Evolutionary conservation across 2,888 invertebrate genomes (phyloP), one percentile per base, ranked within the genome.

Genomic region (Cabera pusaria): DNA sequence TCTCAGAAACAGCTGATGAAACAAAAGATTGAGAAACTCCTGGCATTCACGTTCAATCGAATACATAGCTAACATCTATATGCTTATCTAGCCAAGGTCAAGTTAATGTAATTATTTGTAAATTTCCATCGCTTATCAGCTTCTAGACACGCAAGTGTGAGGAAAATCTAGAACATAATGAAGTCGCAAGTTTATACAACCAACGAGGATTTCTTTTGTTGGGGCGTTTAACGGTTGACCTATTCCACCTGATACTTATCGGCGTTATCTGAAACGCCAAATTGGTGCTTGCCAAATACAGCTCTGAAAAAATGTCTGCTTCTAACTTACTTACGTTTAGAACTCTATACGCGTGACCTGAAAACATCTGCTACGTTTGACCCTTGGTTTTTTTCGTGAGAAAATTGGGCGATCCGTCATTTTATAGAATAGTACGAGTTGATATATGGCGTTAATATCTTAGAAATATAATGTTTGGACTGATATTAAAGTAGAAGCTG

Each of bases 1-100:
- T 32, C 22, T 37, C 18, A 16, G 31, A 12, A 20, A 31, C 37
- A 31, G 25, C 10, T 37, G 25, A 37, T 20, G 37, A 25, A 31
- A 37, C 11, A 16, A 25, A 14, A 6, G 7, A 16, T 31, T 21
- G 21, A 2, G 14, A 19, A 29, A 25, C 25, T 19, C 23, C 6
- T n/a, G 8, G n/a, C 18, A 28, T 19, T 8, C 21, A 14, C 14
- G 14, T 14, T 14, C 4, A 3, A 14, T 14, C 4, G 14, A 14
- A 14, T 4, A 14, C 14, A 14, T 3, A 4, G 14, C n/a, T 16
- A 9, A 10, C n/a, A 6, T 22, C n/a, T 5, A 22, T 22, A 16
- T 9, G 31, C 22, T 31, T 23, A 14, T 11, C 9, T 6, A 17
- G 12, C 32, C 35, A 46, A 46, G 35, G 25, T 43, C 17, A 8